These are phyloP conservation scores for Entomobrya proxima DNA, from an alignment of 2,888 invertebrate genomes.

Conservation along the genomic window DNA sequence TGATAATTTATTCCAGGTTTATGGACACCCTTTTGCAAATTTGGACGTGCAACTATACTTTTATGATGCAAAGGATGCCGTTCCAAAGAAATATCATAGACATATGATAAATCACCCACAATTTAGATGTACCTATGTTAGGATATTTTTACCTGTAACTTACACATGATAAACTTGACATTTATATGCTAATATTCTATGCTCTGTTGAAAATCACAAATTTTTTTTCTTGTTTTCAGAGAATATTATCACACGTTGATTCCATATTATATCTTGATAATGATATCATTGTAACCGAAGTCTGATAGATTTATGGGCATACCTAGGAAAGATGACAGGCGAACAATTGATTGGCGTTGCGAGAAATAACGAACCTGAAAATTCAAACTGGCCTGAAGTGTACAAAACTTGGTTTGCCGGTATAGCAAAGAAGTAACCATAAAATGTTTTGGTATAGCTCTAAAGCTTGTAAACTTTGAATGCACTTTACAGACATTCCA, in stretches of 20 bases:
- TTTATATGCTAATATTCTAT: too few species aligned
- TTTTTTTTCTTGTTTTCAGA: too few species aligned
- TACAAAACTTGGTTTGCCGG: not conserved
- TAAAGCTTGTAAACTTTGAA: not conserved
- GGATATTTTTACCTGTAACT: not conserved
- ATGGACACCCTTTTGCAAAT: too few species aligned
- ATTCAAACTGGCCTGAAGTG: not conserved
- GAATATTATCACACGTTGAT: not conserved
- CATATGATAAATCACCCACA: not conserved
- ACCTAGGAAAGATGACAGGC: not conserved
- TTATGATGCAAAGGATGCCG: too few species aligned
- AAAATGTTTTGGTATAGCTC: not conserved
- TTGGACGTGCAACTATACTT: too few species aligned
- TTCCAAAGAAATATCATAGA: too few species aligned
- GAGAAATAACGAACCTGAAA: not conserved
- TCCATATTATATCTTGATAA: not conserved
- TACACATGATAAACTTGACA: too few species aligned
- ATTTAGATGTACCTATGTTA: not conserved
- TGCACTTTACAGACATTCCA: not conserved
- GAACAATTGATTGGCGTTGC: not conserved
- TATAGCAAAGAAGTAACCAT: not conserved
- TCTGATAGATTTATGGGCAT: not conserved
- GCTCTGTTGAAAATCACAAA: too few species aligned
- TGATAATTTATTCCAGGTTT: too few species aligned
- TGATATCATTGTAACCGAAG: not conserved